Percentiles rank a stretch among this genome's conserved stretches.
Evolutionary conservation across 2,888 invertebrate genomes (phyloP).

Genomic region (Epinotia bilunana): DNA sequence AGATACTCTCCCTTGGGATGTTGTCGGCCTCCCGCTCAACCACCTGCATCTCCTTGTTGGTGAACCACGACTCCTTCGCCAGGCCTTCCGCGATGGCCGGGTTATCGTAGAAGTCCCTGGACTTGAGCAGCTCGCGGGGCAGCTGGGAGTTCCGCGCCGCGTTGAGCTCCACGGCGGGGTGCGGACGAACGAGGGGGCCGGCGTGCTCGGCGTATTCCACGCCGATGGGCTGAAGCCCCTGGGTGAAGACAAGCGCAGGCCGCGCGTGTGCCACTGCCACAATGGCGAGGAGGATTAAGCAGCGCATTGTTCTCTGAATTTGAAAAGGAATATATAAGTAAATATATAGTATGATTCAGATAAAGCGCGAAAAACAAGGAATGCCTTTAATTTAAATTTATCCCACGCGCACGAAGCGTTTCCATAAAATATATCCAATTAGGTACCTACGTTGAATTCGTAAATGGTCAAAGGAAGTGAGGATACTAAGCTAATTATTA

Average conservation of each 20-base stretch:
- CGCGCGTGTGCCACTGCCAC: constrained; percentile 75
- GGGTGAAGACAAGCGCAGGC: constrained; percentile 77
- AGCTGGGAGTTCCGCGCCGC: constrained; percentile 88
- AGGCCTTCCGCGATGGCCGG: constrained; percentile 89
- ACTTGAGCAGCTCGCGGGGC: constrained; percentile 87
- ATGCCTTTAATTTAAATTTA: neutral
- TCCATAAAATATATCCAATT: neutral
- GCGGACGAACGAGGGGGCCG: constrained; percentile 75
- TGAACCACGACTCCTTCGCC: constrained; percentile 91
- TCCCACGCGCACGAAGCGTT: neutral
- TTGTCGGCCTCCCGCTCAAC: constrained; percentile 91
- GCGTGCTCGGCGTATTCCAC: constrained; percentile 78
- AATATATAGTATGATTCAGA: neutral
- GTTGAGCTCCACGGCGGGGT: constrained; percentile 89
- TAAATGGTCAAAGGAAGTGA: neutral
- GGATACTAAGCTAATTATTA: neutral
- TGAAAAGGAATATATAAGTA: neutral
- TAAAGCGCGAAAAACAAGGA: neutral
- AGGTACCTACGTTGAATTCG: no score
- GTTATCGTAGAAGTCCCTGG: constrained; percentile 89
- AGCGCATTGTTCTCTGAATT: constrained; percentile 67
- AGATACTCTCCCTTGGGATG: constrained; percentile 90
- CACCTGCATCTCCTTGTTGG: constrained; percentile 91
- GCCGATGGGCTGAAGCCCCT: constrained; percentile 74
- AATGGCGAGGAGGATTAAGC: constrained; percentile 62